Conservation (phyloP, 2,888 invertebrate species). For the Callinectes sapidus region DNA sequence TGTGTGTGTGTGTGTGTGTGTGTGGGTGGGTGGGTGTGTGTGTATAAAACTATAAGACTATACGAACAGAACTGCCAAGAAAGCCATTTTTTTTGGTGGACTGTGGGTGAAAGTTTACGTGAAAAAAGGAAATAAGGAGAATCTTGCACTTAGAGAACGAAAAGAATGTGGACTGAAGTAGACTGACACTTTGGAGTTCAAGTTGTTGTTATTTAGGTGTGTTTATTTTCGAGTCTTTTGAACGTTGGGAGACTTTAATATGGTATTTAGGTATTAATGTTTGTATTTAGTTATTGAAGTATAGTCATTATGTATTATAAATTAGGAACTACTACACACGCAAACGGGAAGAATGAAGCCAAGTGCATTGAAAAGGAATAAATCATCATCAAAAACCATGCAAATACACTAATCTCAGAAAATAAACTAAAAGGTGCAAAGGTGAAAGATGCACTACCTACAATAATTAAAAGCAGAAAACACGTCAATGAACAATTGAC, state of each 20-base stretch:
- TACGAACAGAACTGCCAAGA: not conserved
- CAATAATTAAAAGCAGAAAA: not conserved
- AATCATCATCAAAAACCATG: not conserved
- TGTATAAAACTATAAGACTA: not conserved
- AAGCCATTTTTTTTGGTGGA: slow-evolving; percentile 14
- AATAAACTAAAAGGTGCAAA: not conserved
- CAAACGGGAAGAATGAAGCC: not conserved
- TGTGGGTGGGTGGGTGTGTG: not conserved
- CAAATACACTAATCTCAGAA: not conserved
- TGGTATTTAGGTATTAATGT: slow-evolving; percentile 9
- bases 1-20: not conserved
- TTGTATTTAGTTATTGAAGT: slow-evolving; percentile 7
- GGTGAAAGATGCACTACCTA: not conserved
- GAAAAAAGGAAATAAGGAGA: not conserved
- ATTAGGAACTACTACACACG: not conserved
- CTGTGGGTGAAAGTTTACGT: not conserved
- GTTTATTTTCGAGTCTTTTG: not conserved
- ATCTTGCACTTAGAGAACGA: not conserved
- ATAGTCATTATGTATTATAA: not conserved
- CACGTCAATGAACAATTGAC: not conserved
- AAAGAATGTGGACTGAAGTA: not conserved
- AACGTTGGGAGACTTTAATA: not conserved
- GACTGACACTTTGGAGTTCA: not conserved
- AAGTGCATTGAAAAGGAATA: not conserved
- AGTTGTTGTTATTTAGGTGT: not conserved